Conservation (phyloP, 2,888 invertebrate species). For the Achlya flavicornis region DNA sequence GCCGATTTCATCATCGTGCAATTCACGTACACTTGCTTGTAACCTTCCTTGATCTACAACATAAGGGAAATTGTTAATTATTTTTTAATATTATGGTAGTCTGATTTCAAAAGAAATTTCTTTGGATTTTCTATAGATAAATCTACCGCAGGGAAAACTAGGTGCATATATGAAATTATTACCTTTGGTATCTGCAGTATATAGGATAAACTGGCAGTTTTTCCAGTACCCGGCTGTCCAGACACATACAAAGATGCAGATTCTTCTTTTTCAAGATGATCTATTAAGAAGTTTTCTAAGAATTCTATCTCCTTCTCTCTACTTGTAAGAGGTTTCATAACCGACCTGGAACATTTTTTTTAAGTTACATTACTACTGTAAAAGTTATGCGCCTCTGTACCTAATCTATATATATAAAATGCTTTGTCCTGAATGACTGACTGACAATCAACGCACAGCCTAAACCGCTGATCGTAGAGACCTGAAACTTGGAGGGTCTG, state of each 20-base stretch:
- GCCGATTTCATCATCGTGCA: slow-evolving; percentile 96
- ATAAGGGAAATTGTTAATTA: slow-evolving; percentile 3
- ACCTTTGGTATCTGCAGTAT: slow-evolving; percentile 88
- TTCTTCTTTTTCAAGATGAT: slow-evolving; percentile 85
- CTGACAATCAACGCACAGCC: too few relatives aligned
- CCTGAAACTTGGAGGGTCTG: too few relatives aligned
- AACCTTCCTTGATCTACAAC: slow-evolving; percentile 78
- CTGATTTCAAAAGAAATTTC: too few relatives aligned
- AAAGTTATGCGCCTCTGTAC: too few relatives aligned
- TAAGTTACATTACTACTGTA: not conserved
- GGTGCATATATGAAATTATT: slow-evolving; percentile 11
- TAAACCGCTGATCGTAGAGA: too few relatives aligned
- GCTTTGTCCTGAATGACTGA: too few relatives aligned
- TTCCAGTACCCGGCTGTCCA: slow-evolving; percentile 98
- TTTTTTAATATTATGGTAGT: not conserved
- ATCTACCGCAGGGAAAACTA: too few relatives aligned
- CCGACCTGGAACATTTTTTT: slow-evolving; percentile 24
- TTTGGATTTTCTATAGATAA: too few relatives aligned
- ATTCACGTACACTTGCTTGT: slow-evolving; percentile 89
- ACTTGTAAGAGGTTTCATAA: slow-evolving; percentile 84
- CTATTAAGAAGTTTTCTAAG: slow-evolving; percentile 87
- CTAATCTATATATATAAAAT: too few relatives aligned
- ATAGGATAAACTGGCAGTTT: slow-evolving; percentile 93
- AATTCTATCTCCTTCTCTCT: slow-evolving; percentile 90
- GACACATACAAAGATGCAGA: slow-evolving; percentile 96